Conservation (phyloP, 2,888 invertebrate species). For the Argyra leucocephala region DNA sequence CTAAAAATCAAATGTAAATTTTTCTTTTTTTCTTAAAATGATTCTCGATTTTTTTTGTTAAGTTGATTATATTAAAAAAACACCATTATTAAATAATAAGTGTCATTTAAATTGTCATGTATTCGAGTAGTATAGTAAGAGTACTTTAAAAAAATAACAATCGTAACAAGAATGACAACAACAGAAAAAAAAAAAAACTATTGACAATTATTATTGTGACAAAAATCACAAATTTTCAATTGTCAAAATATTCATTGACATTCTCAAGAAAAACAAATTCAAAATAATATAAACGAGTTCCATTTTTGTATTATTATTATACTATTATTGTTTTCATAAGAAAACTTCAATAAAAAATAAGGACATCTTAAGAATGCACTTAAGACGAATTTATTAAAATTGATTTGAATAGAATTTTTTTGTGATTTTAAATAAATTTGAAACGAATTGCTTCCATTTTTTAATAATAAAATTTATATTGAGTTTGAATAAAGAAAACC, state of each 20-base stretch:
- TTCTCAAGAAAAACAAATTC: too few species aligned
- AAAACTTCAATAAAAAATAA: too few species aligned
- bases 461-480: background rate
- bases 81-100: background rate
- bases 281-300: background rate
- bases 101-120: background rate
- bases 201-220: background rate
- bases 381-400: background rate
- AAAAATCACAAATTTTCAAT: slow-evolving; percentile 3
- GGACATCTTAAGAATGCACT: background rate
- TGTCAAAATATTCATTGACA: background rate
- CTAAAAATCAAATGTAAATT: too few species aligned
- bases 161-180: too few species aligned
- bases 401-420: background rate
- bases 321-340: too few species aligned
- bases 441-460: slow-evolving; percentile 2
- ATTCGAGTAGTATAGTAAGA: background rate
- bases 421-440: background rate
- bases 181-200: background rate
- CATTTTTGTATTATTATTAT: too few species aligned
- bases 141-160: background rate
- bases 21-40: too few species aligned
- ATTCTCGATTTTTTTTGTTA: too few species aligned
- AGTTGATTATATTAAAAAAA: background rate
- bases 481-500: background rate